Evolutionary conservation across 2,888 invertebrate species (phyloP).

Genomic region (Fragum sueziense): DNA sequence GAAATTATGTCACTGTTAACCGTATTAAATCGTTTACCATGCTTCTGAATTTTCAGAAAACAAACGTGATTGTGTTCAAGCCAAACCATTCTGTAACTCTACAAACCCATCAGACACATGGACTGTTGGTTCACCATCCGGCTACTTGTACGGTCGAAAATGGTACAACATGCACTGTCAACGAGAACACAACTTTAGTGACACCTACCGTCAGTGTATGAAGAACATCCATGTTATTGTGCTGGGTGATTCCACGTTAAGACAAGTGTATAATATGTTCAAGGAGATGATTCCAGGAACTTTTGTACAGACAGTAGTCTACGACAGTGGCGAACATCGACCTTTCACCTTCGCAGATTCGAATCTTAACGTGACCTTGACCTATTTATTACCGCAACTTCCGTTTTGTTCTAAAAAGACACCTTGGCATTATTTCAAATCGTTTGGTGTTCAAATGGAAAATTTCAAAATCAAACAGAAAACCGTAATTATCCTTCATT

Average conservation of each 20-base stretch:
- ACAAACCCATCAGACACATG: constrained; percentile 4
- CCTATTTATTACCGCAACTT: constrained; percentile 45
- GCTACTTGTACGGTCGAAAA: constrained; percentile 11
- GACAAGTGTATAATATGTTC: constrained; percentile 42
- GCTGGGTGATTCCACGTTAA: constrained; percentile 51
- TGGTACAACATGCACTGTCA: constrained; percentile 9
- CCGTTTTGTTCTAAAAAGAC: constrained; percentile 52
- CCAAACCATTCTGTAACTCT: not conserved
- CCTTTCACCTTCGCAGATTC: constrained; percentile 35
- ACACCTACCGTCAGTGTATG: constrained; percentile 20
- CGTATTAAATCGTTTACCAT: not conserved
- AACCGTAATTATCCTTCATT: constrained; percentile 34
- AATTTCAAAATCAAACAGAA: constrained; percentile 18
- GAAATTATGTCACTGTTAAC: too few species aligned
- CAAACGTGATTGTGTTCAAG: not conserved
- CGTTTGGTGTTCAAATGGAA: constrained; percentile 28
- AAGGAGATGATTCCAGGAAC: constrained; percentile 31
- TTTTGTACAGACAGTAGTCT: constrained; percentile 40
- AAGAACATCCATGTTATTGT: constrained; percentile 28
- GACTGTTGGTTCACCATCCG: not conserved
- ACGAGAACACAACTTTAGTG: not conserved
- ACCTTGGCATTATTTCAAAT: constrained; percentile 46
- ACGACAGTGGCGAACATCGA: constrained; percentile 46
- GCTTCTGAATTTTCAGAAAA: not conserved
- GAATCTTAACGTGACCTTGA: constrained; percentile 36